Conservation (phyloP, 2,797 vertebrate species). For the Mus spretus region DNA sequence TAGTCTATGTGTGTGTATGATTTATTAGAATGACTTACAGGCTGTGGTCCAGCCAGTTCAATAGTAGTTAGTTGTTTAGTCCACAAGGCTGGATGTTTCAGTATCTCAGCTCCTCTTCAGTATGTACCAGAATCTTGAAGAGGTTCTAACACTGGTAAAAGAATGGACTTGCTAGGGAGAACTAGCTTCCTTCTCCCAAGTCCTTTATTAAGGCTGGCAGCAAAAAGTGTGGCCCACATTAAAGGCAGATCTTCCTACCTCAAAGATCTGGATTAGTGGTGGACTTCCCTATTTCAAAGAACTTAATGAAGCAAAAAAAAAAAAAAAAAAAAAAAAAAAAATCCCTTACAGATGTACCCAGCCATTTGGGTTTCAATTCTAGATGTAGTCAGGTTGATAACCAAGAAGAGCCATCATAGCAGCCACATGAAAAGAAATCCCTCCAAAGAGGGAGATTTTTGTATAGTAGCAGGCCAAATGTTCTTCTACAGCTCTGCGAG, state of each 20-base stretch:
- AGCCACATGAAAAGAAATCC: slow-evolving; percentile 32
- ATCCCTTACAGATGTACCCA: neutral
- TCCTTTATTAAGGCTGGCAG: neutral
- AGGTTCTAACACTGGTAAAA: neutral
- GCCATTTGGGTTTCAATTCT: neutral
- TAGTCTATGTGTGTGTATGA: neutral
- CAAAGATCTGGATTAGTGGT: neutral
- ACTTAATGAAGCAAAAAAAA: neutral
- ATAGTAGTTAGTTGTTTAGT: neutral
- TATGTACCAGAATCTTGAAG: neutral
- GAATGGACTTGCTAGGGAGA: neutral
- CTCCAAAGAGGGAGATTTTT: slow-evolving; percentile 11
- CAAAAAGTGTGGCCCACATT: neutral
- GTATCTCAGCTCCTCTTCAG: neutral
- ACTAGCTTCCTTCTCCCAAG: neutral
- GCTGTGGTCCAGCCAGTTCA: neutral
- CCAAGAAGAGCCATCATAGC: neutral
- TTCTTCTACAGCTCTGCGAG: slow-evolving; percentile 23
- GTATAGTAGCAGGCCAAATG: neutral
- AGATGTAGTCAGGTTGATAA: neutral
- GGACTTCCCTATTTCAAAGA: neutral
- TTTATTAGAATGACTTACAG: neutral
- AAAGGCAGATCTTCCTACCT: neutral
- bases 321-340: neutral
- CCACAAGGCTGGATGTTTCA: neutral